These are phyloP conservation scores for Hermaeophaga mercurialis DNA, from an alignment of 2,888 invertebrate species.

Conservation along the genomic window DNA sequence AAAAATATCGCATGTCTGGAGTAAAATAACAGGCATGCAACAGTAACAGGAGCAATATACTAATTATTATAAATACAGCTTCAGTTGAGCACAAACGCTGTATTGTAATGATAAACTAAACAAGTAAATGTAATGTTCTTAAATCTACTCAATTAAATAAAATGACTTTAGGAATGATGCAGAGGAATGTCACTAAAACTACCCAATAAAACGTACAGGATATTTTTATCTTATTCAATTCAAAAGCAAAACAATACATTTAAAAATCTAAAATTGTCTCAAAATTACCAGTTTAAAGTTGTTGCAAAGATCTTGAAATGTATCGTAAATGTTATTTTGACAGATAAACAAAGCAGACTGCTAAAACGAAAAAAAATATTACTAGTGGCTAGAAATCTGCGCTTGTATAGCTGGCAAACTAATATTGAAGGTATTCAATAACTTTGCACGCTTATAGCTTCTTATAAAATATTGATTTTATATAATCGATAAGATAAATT, in stretches of 20 bases:
- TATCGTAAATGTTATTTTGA: no score
- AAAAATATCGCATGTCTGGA: slow-evolving; percentile 48
- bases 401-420: no score
- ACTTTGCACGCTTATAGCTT: no score
- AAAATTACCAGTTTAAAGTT: no score
- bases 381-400: no score
- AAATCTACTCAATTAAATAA: slow-evolving; percentile 6
- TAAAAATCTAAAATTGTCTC: background rate
- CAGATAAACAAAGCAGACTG: no score
- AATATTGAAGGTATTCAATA: no score
- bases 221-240: background rate
- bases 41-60: slow-evolving; percentile 43
- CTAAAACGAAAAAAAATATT: no score
- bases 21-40: slow-evolving; percentile 45
- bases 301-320: no score
- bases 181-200: background rate
- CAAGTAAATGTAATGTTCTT: slow-evolving; percentile 6
- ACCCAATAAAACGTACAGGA: background rate
- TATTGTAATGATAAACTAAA: slow-evolving; percentile 44
- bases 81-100: slow-evolving; percentile 47
- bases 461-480: no score
- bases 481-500: no score
- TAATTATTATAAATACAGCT: slow-evolving; percentile 52
- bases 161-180: slow-evolving; percentile 9
- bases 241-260: slow-evolving; percentile 8